Evolutionary conservation across 2,113 vertebrate species (phyloP).

Genomic region (Malurus melanocephalus): DNA sequence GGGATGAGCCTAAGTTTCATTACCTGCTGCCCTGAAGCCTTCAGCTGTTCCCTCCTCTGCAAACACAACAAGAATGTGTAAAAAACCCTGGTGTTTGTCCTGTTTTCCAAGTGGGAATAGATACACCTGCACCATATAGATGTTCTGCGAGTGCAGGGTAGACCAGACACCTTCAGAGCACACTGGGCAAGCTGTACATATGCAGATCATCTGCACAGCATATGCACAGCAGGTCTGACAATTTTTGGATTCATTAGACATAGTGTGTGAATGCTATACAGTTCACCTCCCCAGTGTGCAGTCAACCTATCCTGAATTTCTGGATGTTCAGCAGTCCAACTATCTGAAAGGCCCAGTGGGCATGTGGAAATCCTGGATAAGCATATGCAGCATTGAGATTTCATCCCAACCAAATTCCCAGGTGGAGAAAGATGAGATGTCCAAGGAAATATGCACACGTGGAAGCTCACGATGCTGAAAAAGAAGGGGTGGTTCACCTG

Average conservation of each 20-base stretch:
- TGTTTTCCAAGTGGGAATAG: neutral
- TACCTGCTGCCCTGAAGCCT: neutral
- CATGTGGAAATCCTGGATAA: conserved; percentile 9
- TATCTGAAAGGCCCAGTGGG: neutral
- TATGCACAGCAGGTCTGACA: conserved; percentile 24
- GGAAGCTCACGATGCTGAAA: neutral
- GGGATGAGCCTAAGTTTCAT: neutral
- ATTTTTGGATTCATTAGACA: neutral
- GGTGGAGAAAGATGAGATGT: neutral
- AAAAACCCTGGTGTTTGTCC: neutral
- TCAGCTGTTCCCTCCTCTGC: neutral
- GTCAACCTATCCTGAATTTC: conserved; percentile 21
- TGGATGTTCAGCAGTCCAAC: neutral
- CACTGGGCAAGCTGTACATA: neutral
- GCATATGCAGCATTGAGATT: neutral
- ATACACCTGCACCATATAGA: neutral
- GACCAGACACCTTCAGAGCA: neutral
- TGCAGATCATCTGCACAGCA: neutral
- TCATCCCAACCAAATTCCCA: conserved; percentile 1
- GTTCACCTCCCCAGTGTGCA: neutral
- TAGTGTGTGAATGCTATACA: neutral
- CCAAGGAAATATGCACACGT: neutral
- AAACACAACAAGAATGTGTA: neutral
- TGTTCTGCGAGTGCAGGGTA: neutral
- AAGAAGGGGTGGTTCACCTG: neutral